Conservation (phyloP, 2,113 vertebrate genomes). For the Coptodon bakossiorum region DNA sequence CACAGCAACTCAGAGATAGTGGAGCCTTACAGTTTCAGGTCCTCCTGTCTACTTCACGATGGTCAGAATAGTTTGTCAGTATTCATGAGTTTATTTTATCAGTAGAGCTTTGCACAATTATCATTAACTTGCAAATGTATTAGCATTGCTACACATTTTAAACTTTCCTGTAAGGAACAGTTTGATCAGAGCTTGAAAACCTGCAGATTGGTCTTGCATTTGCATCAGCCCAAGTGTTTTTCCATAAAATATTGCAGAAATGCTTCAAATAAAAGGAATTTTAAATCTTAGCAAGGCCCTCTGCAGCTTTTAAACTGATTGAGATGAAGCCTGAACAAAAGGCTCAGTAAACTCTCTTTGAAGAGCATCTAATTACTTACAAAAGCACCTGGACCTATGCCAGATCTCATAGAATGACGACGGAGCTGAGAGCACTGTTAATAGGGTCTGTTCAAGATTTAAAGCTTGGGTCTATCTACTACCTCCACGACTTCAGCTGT, state of each 20-base stretch:
- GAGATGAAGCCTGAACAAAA: conserved; percentile 43
- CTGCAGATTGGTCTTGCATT: neutral
- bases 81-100: neutral
- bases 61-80: neutral
- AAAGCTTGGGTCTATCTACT: neutral
- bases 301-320: conserved; percentile 1
- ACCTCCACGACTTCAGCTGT: neutral
- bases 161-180: neutral
- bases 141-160: neutral
- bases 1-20: conserved; percentile 40
- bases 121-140: neutral
- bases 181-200: neutral
- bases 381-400: conserved; percentile 26
- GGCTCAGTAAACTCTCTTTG: conserved; percentile 25
- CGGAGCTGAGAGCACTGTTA: conserved; percentile 23
- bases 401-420: conserved; percentile 35
- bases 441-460: conserved; percentile 26
- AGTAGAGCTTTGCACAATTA: neutral
- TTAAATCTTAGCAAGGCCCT: neutral
- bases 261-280: neutral
- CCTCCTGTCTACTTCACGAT: neutral
- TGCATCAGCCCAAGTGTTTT: neutral
- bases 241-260: neutral
- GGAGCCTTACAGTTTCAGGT: conserved; percentile 9
- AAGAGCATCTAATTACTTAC: conserved; percentile 47